Evolutionary conservation across 2,797 vertebrate genomes (phyloP).

Genomic region (Hephaestus fuliginosus): DNA sequence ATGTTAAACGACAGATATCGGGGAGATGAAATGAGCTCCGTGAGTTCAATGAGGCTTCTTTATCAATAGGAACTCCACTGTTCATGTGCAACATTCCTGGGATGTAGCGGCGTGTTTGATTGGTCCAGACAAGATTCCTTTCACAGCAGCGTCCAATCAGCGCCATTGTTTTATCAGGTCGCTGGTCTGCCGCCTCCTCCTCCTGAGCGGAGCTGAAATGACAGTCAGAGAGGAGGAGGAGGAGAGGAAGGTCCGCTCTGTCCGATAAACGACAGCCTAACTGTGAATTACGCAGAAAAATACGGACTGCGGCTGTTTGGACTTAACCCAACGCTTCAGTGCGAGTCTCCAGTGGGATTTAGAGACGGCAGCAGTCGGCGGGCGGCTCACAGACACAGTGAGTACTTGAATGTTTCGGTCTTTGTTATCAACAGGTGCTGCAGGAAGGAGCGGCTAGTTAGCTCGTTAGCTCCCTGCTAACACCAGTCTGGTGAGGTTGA

Average conservation of each 20-base stretch:
- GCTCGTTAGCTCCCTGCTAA: conserved; percentile 71
- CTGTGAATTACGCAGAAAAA: conserved; percentile 6
- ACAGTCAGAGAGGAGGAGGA: conserved; percentile 55
- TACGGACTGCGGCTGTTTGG: background rate
- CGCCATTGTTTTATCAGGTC: background rate
- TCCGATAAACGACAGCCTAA: conserved; percentile 38
- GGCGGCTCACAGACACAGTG: conserved; percentile 43
- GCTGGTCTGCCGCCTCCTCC: conserved; percentile 46
- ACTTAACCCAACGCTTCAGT: background rate
- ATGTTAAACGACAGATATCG: background rate
- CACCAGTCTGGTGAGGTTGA: conserved; percentile 45
- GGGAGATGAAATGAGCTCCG: background rate
- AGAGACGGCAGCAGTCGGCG: background rate
- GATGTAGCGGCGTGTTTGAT: conserved; percentile 49
- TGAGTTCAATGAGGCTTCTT: too few species aligned
- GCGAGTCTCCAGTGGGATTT: conserved; percentile 5
- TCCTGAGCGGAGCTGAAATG: conserved; percentile 61
- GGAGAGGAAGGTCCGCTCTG: conserved; percentile 9
- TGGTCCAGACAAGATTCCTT: conserved; percentile 53
- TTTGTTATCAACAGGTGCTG: conserved; percentile 84
- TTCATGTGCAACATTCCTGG: background rate
- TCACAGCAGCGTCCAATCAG: conserved; percentile 59
- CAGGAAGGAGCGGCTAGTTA: conserved; percentile 51
- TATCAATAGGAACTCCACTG: background rate
- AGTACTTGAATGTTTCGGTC: conserved; percentile 50